Evolutionary conservation across 2,113 vertebrate species (phyloP), one percentile per base, ranked within the genome.

Genomic region (Sinocyclocheilus grahami): DNA sequence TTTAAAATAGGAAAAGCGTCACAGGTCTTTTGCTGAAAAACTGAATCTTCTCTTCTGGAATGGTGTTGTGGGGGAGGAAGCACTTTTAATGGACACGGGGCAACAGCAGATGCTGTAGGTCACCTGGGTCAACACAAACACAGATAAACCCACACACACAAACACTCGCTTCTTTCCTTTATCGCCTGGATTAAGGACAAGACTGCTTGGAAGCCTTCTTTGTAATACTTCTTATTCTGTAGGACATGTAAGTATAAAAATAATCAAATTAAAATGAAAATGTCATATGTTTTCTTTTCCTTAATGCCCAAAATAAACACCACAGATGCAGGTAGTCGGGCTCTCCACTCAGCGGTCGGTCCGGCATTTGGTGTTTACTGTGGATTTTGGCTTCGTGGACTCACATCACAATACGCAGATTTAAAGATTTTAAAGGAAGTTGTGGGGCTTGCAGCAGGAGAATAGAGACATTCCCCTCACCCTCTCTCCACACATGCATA

Each of bases 381-480:
- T 95, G 96, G 96, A 95, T 97, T 97, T 96, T 92, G 92, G 93
- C 95, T 95, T 89, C 95, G 96, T 97, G 95, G 96, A 95, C 95
- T 91, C 96, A 95, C 96, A 98, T 98, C 94, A 95, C 96, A 97
- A 98, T 98, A 96, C 95, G 95, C 96, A 96, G 97, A 97, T 97
- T 97, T 98, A 96, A 95, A 95, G 96, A 96, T 97, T 98, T 96
- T 87, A 92, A 96, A 95, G 96, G 94, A 96, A 97, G 95, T 95
- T 96, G 93, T 92, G 94, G 89, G 96, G 96, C 96, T 97, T 96
- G 94, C 95, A 92, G 82, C 48, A 42, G 51, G 30, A 83, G 69
- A 74, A 83, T 53, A 71, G 94, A 93, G 95, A 94, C 95, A 95
- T 95, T 81, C 86, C 83, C 71, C 75, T 76, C 37, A 20, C 84